Conservation (phyloP, 2,888 invertebrate species). For the Drosophila tanythrix region DNA sequence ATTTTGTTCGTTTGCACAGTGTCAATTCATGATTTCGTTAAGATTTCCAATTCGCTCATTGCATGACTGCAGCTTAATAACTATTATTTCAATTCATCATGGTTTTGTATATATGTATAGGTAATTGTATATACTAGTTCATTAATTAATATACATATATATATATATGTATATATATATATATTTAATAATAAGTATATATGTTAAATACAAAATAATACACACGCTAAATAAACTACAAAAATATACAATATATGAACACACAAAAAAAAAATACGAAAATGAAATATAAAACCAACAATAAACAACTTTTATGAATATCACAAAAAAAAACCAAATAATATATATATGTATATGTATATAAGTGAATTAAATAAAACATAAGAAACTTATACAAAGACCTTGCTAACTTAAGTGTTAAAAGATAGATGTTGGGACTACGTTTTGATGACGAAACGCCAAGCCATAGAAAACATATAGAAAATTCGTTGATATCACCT, state of each 20-base stretch:
- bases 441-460: slow-evolving; percentile 4
- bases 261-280: slow-evolving; percentile 26
- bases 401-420: slow-evolving; percentile 31
- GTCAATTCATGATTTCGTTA: slow-evolving; percentile 27
- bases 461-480: slow-evolving; percentile 49
- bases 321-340: slow-evolving; percentile 53
- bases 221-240: slow-evolving; percentile 52
- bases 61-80: slow-evolving; percentile 61
- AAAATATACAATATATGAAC: slow-evolving; percentile 62
- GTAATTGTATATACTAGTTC: slow-evolving; percentile 75
- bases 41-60: slow-evolving; percentile 37
- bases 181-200: slow-evolving; percentile 55
- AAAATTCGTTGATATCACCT: slow-evolving; percentile 82
- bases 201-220: slow-evolving; percentile 56
- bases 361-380: slow-evolving; percentile 14
- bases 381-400: slow-evolving; percentile 18
- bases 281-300: slow-evolving; percentile 39
- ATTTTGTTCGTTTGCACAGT: slow-evolving; percentile 33
- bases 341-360: slow-evolving; percentile 15
- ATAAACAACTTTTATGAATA: slow-evolving; percentile 62
- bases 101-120: slow-evolving; percentile 62
- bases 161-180: slow-evolving; percentile 51
- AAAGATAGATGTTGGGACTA: slow-evolving; percentile 36
- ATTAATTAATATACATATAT: slow-evolving; percentile 66
- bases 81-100: slow-evolving; percentile 75